Conservation (phyloP, 2,113 vertebrate species). For the Ceyx cyanopectus region DNA sequence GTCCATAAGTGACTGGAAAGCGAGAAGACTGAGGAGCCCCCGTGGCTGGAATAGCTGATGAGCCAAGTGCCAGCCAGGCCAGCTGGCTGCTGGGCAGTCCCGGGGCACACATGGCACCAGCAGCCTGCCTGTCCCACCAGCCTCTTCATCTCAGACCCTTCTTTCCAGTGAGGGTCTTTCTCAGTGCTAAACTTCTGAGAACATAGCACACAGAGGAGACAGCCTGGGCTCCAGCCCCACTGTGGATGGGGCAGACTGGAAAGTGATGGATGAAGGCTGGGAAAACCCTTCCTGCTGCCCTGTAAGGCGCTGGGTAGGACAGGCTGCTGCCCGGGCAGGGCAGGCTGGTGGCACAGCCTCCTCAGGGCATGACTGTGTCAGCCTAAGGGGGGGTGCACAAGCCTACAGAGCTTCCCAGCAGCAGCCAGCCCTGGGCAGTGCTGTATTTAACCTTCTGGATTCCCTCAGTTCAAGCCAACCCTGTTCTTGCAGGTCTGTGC, state of each 20-base stretch:
- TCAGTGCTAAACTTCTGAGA: fast-evolving
- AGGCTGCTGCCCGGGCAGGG: not conserved
- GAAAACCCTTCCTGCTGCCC: not conserved
- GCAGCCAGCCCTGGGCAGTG: not conserved
- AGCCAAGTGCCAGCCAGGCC: not conserved
- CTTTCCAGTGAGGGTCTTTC: not conserved
- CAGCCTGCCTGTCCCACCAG: not conserved
- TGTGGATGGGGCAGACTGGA: not conserved
- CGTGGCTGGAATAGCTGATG: not conserved
- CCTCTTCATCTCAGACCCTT: not conserved
- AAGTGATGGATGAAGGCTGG: not conserved
- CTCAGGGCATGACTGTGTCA: not conserved
- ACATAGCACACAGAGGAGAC: not conserved
- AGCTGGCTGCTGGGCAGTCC: fast-evolving
- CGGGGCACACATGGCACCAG: not conserved
- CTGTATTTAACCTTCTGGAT: not conserved
- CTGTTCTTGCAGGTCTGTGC: not conserved
- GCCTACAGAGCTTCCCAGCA: not conserved
- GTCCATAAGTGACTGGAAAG: not conserved
- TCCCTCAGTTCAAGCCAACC: not conserved
- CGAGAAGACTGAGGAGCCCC: not conserved
- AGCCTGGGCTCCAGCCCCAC: not conserved
- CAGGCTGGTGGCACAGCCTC: not conserved
- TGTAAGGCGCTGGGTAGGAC: not conserved
- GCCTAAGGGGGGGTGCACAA: not conserved